A percentile compares a stretch with the other conserved stretches of the same genome.
These are phyloP conservation scores for Archocentrus centrarchus DNA, from an alignment of 2,113 vertebrate genomes.

Conservation along the genomic window DNA sequence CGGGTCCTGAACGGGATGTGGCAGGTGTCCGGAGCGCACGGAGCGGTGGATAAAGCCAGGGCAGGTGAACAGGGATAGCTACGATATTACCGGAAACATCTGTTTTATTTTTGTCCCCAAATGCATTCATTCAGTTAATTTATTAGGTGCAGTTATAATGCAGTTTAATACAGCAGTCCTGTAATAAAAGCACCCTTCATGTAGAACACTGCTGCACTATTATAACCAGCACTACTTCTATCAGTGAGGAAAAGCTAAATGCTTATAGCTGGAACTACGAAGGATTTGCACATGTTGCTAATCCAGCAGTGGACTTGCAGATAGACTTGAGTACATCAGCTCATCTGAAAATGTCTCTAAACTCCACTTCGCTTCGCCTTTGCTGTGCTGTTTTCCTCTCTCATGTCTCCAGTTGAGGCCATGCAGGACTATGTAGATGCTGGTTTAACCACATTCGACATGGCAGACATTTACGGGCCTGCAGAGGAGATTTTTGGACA, in stretches of 20 bases:
- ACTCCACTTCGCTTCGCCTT: background rate
- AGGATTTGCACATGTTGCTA: background rate
- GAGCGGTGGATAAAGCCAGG: slow-evolving; percentile 28
- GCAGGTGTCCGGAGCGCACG: slow-evolving; percentile 69
- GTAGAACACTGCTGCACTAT: too few relatives aligned
- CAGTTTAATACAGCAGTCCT: background rate
- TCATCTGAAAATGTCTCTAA: background rate
- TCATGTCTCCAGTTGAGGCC: slow-evolving; percentile 47
- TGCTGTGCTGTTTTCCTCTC: background rate
- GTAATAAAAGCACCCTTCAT: background rate
- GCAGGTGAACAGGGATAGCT: slow-evolving; percentile 37
- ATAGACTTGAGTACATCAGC: background rate
- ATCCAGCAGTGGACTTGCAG: background rate
- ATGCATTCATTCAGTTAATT: too few relatives aligned
- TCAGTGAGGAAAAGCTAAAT: background rate
- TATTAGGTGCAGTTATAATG: accelerated
- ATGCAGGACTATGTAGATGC: slow-evolving; percentile 63
- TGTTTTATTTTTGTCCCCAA: too few relatives aligned
- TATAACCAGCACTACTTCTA: background rate
- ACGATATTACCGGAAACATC: too few relatives aligned
- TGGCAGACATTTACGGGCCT: slow-evolving; percentile 70
- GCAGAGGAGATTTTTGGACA: slow-evolving; percentile 69
- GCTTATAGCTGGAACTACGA: background rate
- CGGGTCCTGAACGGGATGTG: slow-evolving; percentile 64
- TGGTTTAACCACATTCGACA: slow-evolving; percentile 68